Conservation (phyloP, 2,113 vertebrate genomes). For the Pagrus major region DNA sequence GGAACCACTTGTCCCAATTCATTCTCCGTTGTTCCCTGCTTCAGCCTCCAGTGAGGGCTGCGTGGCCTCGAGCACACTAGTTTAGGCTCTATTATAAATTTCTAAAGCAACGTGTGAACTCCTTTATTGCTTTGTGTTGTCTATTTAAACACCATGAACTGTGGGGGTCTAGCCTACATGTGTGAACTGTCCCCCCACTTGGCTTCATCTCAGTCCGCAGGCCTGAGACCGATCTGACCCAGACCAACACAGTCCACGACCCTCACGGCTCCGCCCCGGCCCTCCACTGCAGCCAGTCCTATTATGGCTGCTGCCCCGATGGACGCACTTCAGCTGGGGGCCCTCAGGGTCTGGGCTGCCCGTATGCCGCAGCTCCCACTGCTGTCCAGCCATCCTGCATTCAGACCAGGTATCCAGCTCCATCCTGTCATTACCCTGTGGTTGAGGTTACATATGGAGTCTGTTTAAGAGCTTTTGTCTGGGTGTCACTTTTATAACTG, state of each 20-base stretch:
- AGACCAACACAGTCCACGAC: conserved; percentile 63
- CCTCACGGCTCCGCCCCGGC: conserved; percentile 56
- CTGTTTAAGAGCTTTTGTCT: not conserved
- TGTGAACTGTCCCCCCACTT: not conserved
- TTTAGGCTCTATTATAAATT: not conserved
- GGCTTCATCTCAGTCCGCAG: conserved; percentile 43
- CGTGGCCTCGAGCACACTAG: conserved; percentile 11
- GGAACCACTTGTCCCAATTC: not conserved
- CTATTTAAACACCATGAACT: conserved; percentile 1
- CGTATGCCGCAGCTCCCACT: conserved; percentile 2
- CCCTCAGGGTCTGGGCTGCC: conserved; percentile 65
- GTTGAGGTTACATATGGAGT: not conserved
- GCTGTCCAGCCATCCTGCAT: conserved; percentile 56
- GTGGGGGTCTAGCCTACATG: not conserved
- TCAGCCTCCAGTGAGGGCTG: not conserved
- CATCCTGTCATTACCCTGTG: conserved; percentile 20
- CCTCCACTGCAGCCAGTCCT: conserved; percentile 76
- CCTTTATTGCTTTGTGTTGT: not conserved
- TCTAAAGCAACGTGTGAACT: conserved; percentile 1
- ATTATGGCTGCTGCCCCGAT: conserved; percentile 77
- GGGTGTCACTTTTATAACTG: conserved; percentile 11
- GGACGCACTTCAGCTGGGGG: conserved; percentile 65
- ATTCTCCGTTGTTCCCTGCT: not conserved
- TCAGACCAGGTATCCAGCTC: conserved; percentile 70
- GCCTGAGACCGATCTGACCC: conserved; percentile 48